A percentile compares a stretch with the other conserved stretches of the same genome.
These are phyloP conservation scores for Ceraclea dissimilis DNA, from an alignment of 2,888 invertebrate genomes.

Conservation along the genomic window DNA sequence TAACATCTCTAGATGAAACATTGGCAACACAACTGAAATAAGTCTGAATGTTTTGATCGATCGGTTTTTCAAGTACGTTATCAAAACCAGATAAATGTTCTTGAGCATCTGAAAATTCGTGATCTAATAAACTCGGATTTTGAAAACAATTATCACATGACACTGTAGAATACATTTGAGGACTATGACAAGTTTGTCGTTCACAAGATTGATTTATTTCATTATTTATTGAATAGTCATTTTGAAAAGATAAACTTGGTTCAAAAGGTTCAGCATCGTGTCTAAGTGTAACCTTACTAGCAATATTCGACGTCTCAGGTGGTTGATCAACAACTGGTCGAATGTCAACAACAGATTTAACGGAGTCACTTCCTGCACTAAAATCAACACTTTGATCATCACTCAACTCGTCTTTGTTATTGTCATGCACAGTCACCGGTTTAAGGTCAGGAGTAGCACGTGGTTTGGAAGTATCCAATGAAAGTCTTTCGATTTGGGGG, in stretches of 20 bases:
- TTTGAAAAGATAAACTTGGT: constrained; percentile 20
- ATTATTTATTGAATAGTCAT: too few species aligned
- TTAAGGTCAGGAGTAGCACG: background rate
- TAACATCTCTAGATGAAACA: background rate
- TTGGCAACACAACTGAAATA: constrained; percentile 2
- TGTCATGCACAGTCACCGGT: constrained; percentile 15
- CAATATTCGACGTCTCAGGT: background rate
- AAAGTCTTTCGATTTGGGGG: constrained; percentile 19
- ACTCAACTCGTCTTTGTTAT: constrained; percentile 22
- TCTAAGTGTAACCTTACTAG: constrained; percentile 14
- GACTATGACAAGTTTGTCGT: too few species aligned
- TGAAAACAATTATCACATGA: too few species aligned
- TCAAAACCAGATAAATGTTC: background rate
- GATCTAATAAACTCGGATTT: background rate
- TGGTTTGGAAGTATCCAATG: constrained; percentile 9
- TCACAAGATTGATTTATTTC: background rate
- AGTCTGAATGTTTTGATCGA: background rate
- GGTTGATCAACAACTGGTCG: background rate
- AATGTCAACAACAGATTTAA: background rate
- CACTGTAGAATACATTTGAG: too few species aligned
- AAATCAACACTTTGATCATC: constrained; percentile 7
- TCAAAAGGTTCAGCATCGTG: constrained; percentile 31
- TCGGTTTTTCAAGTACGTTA: constrained; percentile 1
- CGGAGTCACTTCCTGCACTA: background rate
- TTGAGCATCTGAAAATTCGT: background rate